Base-by-base conservation (phyloP, 2,113 vertebrate species). In the Clupea harengus region DNA sequence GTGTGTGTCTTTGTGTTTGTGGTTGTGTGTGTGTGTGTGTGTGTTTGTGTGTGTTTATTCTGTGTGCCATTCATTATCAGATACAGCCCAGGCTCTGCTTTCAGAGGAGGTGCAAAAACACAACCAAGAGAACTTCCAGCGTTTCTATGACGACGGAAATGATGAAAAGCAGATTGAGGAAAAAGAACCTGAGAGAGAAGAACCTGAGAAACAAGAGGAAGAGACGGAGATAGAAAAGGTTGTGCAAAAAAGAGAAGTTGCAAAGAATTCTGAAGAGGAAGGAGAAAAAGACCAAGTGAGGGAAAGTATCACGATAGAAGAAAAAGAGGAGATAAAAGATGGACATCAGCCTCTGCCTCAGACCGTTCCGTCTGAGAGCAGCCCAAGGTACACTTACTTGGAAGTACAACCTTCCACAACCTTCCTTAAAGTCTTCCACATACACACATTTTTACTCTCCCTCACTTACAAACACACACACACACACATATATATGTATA, bases 81-180 rank as follows among this genome's bases (percentile, higher is more conserved):
- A 54, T 18, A 54, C 52, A 44, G 22, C 88, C 54, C 85, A 95
- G 32, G 91, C 91, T 2, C 92, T 78, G 72, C 92, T 93, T 45
- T 94, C 94, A 81, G 95, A 95, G 86, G 93, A 95, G 28, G 87
- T 98, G 84, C 92, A 96, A 84, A 94, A 96, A 60, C 95, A 96
- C 90, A 97, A 97, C 92, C 89, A 95, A 88, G 95, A 97, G 94
- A 97, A 98, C 92, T 25, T 89, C 0, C 92, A 96, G 88, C 93
- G 92, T 88, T 95, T 93, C 85, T 88, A 90, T 13, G 92, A 85
- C 57, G 89, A 84, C 85, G 88, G 89, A 10, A 92, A 84, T 49
- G 90, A 84, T 6, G 64, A 72, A 72, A 72, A 72, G 47, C 25
- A 32, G 64, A 72, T 72, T 15, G 82, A 84, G 20, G 18, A 52